These are phyloP conservation scores for Percina caprodes DNA, from an alignment of 2,113 vertebrate species.

Conservation along the genomic window DNA sequence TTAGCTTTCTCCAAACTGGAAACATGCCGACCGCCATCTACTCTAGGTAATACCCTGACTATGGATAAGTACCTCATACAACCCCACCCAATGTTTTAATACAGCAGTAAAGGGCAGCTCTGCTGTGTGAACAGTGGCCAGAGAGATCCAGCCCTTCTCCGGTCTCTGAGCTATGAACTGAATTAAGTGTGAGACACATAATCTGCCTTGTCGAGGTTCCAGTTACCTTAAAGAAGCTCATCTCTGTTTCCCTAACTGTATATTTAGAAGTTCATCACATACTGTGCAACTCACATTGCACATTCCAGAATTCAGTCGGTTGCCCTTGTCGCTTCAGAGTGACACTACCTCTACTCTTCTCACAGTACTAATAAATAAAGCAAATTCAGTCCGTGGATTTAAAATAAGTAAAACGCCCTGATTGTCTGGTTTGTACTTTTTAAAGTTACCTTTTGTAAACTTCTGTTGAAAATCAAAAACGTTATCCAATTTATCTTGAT, in stretches of 20 bases:
- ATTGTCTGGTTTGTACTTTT: neutral
- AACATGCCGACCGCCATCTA: too few species aligned
- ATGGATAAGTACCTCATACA: too few species aligned
- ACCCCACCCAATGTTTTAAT: too few species aligned
- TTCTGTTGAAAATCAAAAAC: conserved; percentile 5
- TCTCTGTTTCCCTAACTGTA: conserved; percentile 78
- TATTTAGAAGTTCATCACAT: conserved; percentile 81
- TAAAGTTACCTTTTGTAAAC: neutral
- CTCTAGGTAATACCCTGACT: too few species aligned
- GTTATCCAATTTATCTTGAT: neutral
- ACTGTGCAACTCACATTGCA: conserved; percentile 72
- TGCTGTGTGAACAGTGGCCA: neutral
- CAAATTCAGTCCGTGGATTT: conserved; percentile 23
- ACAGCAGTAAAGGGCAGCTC: neutral
- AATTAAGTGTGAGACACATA: conserved; percentile 57
- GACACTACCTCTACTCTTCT: conserved; percentile 54
- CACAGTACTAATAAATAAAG: conserved; percentile 32
- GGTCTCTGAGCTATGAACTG: conserved; percentile 18
- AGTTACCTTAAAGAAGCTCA: conserved; percentile 77
- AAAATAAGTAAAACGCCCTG: neutral
- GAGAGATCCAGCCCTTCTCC: conserved; percentile 10
- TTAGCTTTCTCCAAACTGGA: too few species aligned
- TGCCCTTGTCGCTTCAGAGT: conserved; percentile 60
- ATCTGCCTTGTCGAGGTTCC: conserved; percentile 71
- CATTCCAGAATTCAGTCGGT: conserved; percentile 73